phyloP scores from a whole-genome alignment of 2,888 invertebrate species.

The Micropterix aruncella region DNA sequence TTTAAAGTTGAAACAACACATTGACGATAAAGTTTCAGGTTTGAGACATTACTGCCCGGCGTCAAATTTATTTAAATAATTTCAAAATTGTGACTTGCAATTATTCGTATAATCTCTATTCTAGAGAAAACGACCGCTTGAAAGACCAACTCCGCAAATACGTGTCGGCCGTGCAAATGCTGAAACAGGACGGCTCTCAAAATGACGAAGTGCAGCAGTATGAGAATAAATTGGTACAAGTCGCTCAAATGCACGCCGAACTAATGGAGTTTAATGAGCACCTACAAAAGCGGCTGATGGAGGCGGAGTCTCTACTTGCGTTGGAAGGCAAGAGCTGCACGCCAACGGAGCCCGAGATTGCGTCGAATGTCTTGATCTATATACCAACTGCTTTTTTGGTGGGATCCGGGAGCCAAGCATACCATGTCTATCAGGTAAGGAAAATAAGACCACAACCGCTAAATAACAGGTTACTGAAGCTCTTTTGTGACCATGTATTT shows the following conservation, averaged over 20 bases:
- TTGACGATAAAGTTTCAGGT: no score
- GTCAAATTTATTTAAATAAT: no score
- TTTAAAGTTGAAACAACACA: no score
- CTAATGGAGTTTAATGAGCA: constrained; percentile 84
- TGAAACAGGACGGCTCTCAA: constrained; percentile 41
- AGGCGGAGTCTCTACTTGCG: constrained; percentile 26
- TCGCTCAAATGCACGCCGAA: constrained; percentile 90
- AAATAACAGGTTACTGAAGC: no score
- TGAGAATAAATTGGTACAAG: constrained; percentile 77
- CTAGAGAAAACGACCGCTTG: constrained; percentile 73
- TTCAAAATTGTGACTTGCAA: no score
- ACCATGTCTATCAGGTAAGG: constrained; percentile 80
- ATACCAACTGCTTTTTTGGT: constrained; percentile 75
- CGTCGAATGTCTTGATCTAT: constrained; percentile 62
- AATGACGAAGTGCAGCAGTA: constrained; percentile 64
- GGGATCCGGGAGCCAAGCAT: constrained; percentile 49
- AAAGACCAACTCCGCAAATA: constrained; percentile 78
- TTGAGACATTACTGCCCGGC: no score
- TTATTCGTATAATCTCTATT: no score
- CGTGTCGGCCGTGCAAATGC: constrained; percentile 76
- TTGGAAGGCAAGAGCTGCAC: constrained; percentile 18
- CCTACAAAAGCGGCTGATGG: constrained; percentile 55
- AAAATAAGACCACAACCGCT: no score
- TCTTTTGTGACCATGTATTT: no score
- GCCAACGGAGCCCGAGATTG: constrained; percentile 21